These are phyloP conservation scores for Zaprionus capensis DNA, from an alignment of 1,140 invertebrate genomes.

Conservation along the genomic window DNA sequence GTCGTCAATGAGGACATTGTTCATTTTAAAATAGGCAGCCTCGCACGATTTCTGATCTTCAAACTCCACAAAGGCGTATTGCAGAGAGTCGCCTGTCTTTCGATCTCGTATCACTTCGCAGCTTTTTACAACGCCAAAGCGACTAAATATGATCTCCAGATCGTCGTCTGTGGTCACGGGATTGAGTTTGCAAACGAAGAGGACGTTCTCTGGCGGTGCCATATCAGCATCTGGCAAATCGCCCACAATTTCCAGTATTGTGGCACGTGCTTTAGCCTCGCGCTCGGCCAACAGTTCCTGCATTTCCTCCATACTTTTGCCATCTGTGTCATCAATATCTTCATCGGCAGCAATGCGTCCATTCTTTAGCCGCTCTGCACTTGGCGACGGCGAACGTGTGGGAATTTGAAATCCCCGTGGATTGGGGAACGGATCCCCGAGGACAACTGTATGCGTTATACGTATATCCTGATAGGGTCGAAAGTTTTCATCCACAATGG, in stretches of 20 bases:
- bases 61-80: slow-evolving; percentile 99
- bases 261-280: slow-evolving; percentile 98
- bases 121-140: slow-evolving; percentile 96
- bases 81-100: slow-evolving; percentile 96
- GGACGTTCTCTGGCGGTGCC: slow-evolving; percentile 98
- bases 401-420: slow-evolving; percentile 91
- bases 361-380: slow-evolving; percentile 90
- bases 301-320: slow-evolving; percentile 93
- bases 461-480: slow-evolving; percentile 98
- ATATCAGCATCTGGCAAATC: slow-evolving; percentile 98
- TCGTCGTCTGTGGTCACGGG: slow-evolving; percentile 99
- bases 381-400: slow-evolving; percentile 94
- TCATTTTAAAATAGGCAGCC: slow-evolving; percentile 99
- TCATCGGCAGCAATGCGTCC: slow-evolving; percentile 97
- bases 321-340: slow-evolving; percentile 95
- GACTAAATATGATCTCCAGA: slow-evolving; percentile 98
- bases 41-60: slow-evolving; percentile 97
- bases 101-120: slow-evolving; percentile 99
- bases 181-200: slow-evolving; percentile 99
- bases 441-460: slow-evolving; percentile 98
- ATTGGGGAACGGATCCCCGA: slow-evolving; percentile 98
- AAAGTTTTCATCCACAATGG: slow-evolving; percentile 95
- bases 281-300: slow-evolving; percentile 94
- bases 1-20: slow-evolving; percentile 99
- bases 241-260: slow-evolving; percentile 99